These are phyloP conservation scores for Pseudorhiza aurosa DNA, from an alignment of 30 jellyfish, hydroid and myxozoan genomes.

Conservation along the genomic window DNA sequence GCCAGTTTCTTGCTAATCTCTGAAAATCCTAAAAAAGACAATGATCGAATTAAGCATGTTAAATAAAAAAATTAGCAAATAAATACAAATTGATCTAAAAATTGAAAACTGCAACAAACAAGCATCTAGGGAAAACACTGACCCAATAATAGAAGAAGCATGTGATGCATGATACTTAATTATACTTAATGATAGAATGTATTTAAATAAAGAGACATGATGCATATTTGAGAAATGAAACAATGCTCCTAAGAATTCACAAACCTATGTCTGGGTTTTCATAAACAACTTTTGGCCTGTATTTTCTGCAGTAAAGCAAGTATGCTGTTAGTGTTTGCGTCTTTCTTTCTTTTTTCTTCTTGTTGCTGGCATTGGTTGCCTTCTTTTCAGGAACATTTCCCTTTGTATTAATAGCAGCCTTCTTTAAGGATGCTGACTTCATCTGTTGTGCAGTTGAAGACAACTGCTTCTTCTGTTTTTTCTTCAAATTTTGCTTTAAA, in stretches of 20 bases:
- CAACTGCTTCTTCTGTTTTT: background rate
- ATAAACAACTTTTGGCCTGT: constrained; percentile 71
- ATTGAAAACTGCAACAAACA: too few species aligned
- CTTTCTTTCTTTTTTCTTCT: constrained; percentile 77
- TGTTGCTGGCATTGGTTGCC: background rate
- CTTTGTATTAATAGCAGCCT: background rate
- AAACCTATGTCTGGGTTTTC: constrained; percentile 81
- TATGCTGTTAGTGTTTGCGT: constrained; percentile 96
- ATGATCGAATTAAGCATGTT: too few species aligned
- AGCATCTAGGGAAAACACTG: too few species aligned
- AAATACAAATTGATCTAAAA: too few species aligned
- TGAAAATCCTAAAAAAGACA: constrained; percentile 55
- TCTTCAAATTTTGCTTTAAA: background rate
- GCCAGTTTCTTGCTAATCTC: constrained; percentile 83
- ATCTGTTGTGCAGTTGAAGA: background rate
- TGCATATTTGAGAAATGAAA: too few species aligned
- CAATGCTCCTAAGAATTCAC: too few species aligned
- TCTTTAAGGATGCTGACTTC: background rate
- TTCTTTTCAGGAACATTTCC: background rate
- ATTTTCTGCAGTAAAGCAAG: constrained; percentile 81
- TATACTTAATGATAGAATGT: too few species aligned
- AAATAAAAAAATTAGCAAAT: too few species aligned
- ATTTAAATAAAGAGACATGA: too few species aligned
- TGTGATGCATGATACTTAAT: too few species aligned
- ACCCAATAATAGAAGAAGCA: too few species aligned